Evolutionary conservation across 2,888 invertebrate species (phyloP).

Genomic region (Drosophila fungiperda): DNA sequence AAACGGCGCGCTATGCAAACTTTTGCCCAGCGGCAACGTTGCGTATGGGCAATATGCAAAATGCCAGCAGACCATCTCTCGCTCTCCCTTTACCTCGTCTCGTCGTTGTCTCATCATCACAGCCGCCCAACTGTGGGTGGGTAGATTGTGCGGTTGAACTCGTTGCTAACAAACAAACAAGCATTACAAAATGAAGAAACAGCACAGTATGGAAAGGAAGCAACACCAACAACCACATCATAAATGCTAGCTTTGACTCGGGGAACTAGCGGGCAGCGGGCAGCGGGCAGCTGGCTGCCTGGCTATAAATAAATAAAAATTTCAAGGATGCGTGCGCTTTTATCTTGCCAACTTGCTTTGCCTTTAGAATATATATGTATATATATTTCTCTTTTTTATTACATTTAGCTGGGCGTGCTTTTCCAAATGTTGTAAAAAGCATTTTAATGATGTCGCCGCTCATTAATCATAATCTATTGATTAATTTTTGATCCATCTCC

Average conservation of each 20-base stretch:
- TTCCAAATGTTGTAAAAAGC: too few species aligned
- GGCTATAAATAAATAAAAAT: slow-evolving; percentile 79
- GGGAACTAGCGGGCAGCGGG: too few species aligned
- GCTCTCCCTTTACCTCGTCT: background rate
- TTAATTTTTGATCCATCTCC: too few species aligned
- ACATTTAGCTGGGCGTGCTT: too few species aligned
- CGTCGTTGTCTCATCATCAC: slow-evolving; percentile 18
- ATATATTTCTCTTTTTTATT: too few species aligned
- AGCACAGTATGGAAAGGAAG: slow-evolving; percentile 36
- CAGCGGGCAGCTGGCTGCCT: slow-evolving; percentile 48
- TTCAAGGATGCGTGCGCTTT: slow-evolving; percentile 81
- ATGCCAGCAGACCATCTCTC: slow-evolving; percentile 55
- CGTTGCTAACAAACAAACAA: slow-evolving; percentile 73
- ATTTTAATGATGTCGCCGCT: too few species aligned
- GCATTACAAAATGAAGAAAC: slow-evolving; percentile 58
- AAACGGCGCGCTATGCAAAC: slow-evolving; percentile 68
- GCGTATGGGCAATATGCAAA: slow-evolving; percentile 81
- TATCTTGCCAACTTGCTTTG: slow-evolving; percentile 73
- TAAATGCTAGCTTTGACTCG: slow-evolving; percentile 17
- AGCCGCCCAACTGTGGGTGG: slow-evolving; percentile 23
- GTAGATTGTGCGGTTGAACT: slow-evolving; percentile 76
- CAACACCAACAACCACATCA: slow-evolving; percentile 6
- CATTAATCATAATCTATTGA: too few species aligned
- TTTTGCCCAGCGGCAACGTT: slow-evolving; percentile 71
- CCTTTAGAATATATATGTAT: slow-evolving; percentile 39